phyloP scores from a whole-genome alignment of 2,113 vertebrate genomes.

The Columbina picui region DNA sequence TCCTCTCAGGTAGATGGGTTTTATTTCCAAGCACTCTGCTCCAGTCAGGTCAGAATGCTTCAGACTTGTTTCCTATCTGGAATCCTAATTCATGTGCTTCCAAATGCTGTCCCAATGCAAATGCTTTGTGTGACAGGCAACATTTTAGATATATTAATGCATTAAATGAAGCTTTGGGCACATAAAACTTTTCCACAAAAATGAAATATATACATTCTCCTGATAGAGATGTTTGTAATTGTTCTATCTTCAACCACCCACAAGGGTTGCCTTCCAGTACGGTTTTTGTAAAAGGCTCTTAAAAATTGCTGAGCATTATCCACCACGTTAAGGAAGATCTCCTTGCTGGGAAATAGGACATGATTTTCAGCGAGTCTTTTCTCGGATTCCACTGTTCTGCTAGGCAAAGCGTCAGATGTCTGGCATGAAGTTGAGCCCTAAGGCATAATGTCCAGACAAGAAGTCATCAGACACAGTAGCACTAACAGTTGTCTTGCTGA shows the following conservation, averaged over 20 bases:
- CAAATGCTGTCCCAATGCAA: background rate
- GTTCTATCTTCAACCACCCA: background rate
- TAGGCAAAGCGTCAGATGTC: conserved; percentile 63
- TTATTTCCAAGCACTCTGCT: background rate
- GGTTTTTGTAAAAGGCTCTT: background rate
- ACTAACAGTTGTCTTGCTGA: conserved; percentile 55
- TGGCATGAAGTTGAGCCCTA: conserved; percentile 67
- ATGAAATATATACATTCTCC: background rate
- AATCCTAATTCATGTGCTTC: background rate
- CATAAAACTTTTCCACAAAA: background rate
- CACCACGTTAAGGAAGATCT: background rate
- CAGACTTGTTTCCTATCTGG: background rate
- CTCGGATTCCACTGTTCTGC: conserved; percentile 59
- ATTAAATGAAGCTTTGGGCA: background rate
- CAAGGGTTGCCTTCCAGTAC: background rate
- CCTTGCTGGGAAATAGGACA: conserved; percentile 60
- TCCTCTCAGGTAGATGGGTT: background rate
- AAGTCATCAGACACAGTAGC: conserved; percentile 59
- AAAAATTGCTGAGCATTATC: background rate
- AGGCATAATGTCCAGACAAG: conserved; percentile 71
- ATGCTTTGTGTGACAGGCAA: background rate
- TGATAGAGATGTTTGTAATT: background rate
- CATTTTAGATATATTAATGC: background rate
- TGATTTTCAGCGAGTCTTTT: conserved; percentile 47
- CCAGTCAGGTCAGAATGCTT: background rate